Conservation (phyloP, 2,113 vertebrate species). For the Protobothrops flavoviridis region DNA sequence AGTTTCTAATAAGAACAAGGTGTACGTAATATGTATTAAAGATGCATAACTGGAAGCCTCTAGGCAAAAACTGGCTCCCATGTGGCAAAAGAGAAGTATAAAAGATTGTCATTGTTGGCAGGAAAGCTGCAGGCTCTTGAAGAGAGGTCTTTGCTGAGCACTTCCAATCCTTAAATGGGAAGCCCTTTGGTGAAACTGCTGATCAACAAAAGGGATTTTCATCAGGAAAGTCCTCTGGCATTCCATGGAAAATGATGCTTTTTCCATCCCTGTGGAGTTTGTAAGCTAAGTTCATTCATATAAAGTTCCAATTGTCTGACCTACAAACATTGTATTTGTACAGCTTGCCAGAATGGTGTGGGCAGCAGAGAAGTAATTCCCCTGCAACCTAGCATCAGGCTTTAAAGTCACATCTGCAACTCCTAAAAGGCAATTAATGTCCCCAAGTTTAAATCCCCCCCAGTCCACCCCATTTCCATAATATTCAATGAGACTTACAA, state of each 20-base stretch:
- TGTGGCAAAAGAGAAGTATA: background rate
- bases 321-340: conserved; percentile 54
- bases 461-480: conserved; percentile 37
- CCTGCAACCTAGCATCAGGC: conserved; percentile 25
- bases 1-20: background rate
- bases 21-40: background rate
- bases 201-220: background rate
- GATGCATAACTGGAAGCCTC: background rate
- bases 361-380: background rate
- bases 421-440: conserved; percentile 46
- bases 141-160: background rate
- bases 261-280: background rate
- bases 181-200: background rate
- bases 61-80: background rate
- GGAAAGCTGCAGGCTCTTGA: background rate
- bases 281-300: conserved; percentile 29
- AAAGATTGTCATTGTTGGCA: background rate
- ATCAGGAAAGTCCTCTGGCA: background rate
- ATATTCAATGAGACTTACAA: conserved; percentile 49
- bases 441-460: conserved; percentile 40
- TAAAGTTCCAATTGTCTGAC: conserved; percentile 41
- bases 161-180: background rate
- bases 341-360: conserved; percentile 5
- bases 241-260: background rate
- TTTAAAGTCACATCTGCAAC: conserved; percentile 61